Percentiles rank a stretch among this genome's conserved stretches.
phyloP scores from a whole-genome alignment of 2,888 invertebrate genomes.

The Ectobius pallidus region DNA sequence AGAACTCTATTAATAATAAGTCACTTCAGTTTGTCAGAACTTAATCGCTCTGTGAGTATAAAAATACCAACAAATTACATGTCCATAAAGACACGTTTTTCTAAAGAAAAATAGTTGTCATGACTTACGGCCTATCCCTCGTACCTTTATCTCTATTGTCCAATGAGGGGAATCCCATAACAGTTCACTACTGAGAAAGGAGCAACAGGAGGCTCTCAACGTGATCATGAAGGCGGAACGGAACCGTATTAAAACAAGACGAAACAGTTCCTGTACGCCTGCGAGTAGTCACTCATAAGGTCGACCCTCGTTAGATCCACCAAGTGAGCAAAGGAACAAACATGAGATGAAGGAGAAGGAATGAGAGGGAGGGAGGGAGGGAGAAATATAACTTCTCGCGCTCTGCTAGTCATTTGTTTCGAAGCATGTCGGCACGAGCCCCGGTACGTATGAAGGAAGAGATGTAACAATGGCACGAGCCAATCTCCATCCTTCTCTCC shows the following conservation, averaged over 20 bases:
- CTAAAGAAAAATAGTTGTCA: too few species aligned
- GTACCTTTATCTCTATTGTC: too few species aligned
- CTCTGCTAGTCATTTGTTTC: slow-evolving; percentile 60
- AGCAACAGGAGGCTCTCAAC: not conserved
- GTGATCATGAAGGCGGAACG: slow-evolving; percentile 25
- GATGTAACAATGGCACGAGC: slow-evolving; percentile 31
- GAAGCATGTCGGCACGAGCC: slow-evolving; percentile 61
- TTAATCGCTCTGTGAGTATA: too few species aligned
- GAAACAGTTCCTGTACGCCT: slow-evolving; percentile 3
- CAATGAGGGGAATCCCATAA: too few species aligned
- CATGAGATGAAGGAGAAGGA: not conserved
- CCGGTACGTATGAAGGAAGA: not conserved
- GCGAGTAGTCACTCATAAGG: not conserved
- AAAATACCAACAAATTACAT: too few species aligned
- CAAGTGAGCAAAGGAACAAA: slow-evolving; percentile 19
- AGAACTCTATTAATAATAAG: too few species aligned
- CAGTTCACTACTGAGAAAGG: not conserved
- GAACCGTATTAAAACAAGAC: slow-evolving; percentile 30
- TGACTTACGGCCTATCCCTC: too few species aligned
- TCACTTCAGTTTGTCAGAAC: too few species aligned
- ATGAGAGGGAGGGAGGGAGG: not conserved
- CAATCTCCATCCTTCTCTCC: not conserved
- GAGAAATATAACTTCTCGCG: slow-evolving; percentile 48
- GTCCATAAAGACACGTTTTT: too few species aligned
- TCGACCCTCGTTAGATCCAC: slow-evolving; percentile 30